Conservation (phyloP, 2,113 vertebrate genomes). For the Motacilla alba region DNA sequence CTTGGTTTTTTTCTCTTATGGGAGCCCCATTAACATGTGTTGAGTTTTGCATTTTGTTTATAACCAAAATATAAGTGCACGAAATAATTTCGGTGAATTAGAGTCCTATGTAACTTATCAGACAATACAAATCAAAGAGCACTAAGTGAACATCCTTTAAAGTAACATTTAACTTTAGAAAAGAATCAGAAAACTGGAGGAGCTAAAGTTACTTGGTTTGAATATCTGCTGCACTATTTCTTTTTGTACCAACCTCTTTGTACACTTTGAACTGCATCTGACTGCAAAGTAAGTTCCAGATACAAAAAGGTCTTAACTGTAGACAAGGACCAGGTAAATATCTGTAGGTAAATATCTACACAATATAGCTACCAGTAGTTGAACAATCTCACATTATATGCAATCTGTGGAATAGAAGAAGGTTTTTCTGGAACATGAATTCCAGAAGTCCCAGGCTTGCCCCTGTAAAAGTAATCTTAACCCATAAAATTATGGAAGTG, state of each 20-base stretch:
- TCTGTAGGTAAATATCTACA: not conserved
- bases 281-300: not conserved
- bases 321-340: not conserved
- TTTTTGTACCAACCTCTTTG: not conserved
- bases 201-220: not conserved
- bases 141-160: not conserved
- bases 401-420: not conserved
- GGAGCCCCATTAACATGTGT: not conserved
- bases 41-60: not conserved
- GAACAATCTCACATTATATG: not conserved
- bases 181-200: not conserved
- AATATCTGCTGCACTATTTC: not conserved
- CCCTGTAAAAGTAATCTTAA: not conserved
- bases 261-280: not conserved
- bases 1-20: not conserved
- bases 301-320: not conserved
- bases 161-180: not conserved
- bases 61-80: not conserved
- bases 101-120: not conserved
- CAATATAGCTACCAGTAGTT: not conserved
- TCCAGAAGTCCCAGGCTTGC: not conserved
- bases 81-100: not conserved
- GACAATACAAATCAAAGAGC: not conserved
- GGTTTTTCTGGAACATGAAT: accelerated
- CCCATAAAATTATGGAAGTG: not conserved